Evolutionary conservation across 2,888 invertebrate species (phyloP).

Genomic region (Petrophora chlorosata): DNA sequence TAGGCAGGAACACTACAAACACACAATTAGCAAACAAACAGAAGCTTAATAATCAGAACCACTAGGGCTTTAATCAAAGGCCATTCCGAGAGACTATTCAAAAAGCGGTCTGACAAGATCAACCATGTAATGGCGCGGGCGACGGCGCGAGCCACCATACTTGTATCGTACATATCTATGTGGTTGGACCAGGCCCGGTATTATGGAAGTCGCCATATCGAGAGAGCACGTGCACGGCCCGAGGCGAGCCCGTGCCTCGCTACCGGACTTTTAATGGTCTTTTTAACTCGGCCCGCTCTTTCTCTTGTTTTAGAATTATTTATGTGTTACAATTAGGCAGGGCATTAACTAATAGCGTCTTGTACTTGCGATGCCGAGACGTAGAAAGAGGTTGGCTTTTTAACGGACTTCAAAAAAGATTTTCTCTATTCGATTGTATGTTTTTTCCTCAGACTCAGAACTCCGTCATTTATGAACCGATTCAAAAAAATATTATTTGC

Average conservation of each 20-base stretch:
- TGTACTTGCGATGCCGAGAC: not conserved
- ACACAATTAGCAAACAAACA: conserved; percentile 31
- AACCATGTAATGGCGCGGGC: conserved; percentile 48
- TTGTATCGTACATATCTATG: conserved; percentile 21
- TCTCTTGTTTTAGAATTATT: conserved; percentile 48
- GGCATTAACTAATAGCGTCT: conserved; percentile 28
- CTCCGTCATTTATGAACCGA: too few species aligned
- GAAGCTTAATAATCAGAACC: conserved; percentile 35
- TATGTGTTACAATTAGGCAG: conserved; percentile 42
- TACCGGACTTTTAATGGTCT: conserved; percentile 74
- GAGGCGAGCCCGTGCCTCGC: conserved; percentile 55
- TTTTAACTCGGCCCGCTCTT: conserved; percentile 52
- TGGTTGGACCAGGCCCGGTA: conserved; percentile 11
- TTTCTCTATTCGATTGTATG: too few species aligned
- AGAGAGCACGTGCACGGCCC: conserved; percentile 57
- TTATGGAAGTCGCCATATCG: conserved; percentile 43
- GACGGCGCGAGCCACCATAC: conserved; percentile 53
- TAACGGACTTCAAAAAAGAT: too few species aligned
- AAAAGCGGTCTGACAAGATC: conserved; percentile 71
- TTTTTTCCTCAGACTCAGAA: too few species aligned
- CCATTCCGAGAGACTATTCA: conserved; percentile 49
- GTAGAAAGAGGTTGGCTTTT: too few species aligned
- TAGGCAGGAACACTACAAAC: conserved; percentile 23
- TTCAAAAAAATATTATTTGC: too few species aligned
- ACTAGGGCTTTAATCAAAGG: conserved; percentile 42